Percentiles rank a stretch among this genome's conserved stretches.
Conservation (phyloP, 2,797 vertebrate species). For the Betta splendens region DNA sequence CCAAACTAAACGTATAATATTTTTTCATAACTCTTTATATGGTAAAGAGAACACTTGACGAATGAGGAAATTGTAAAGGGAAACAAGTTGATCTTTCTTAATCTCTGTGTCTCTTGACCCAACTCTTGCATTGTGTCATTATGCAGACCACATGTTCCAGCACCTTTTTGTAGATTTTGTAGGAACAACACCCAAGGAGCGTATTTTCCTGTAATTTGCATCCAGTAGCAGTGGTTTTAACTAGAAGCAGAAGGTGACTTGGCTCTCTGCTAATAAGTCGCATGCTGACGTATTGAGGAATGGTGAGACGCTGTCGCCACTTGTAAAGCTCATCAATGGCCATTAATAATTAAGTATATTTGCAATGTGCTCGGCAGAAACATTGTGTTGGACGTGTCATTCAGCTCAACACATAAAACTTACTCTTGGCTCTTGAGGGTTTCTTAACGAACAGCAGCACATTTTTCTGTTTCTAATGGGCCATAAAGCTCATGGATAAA, state of each 20-base stretch:
- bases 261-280: neutral
- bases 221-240: conserved; percentile 7
- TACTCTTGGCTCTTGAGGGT: neutral
- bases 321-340: neutral
- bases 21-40: no score
- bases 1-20: neutral
- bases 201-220: conserved; percentile 47
- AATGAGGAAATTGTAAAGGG: neutral
- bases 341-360: neutral
- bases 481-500: neutral
- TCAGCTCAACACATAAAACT: neutral
- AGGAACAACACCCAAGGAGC: conserved; percentile 31
- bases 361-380: neutral
- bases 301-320: neutral
- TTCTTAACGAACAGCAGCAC: neutral
- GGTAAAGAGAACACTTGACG: no score
- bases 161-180: no score
- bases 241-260: neutral
- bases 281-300: neutral
- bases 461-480: neutral
- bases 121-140: no score
- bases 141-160: no score
- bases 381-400: neutral
- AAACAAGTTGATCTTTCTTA: neutral
- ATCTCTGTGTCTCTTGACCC: neutral